These are phyloP conservation scores for Chiloscyllium punctatum DNA, from an alignment of 2,797 vertebrate genomes.

Conservation along the genomic window DNA sequence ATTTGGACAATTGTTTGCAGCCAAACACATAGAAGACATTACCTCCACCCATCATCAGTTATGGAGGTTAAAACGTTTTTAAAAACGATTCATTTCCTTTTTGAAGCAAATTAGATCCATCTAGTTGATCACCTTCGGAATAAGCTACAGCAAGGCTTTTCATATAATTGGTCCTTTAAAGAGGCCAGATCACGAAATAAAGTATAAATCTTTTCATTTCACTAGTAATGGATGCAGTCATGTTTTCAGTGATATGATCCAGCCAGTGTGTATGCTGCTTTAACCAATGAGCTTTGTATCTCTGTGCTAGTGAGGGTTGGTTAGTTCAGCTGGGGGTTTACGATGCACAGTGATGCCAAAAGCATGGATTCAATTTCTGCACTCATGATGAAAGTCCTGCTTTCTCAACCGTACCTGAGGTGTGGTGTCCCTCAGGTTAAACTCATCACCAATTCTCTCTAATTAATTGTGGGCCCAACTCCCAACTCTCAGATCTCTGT, in stretches of 20 bases:
- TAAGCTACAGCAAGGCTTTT: not conserved
- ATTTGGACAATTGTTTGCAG: not conserved
- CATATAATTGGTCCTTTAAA: not conserved
- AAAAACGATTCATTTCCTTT: not conserved
- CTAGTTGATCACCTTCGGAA: not conserved
- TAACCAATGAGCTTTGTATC: not conserved
- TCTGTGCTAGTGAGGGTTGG: not conserved
- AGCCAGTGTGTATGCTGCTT: not conserved
- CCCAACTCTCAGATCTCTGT: no score
- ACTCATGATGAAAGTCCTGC: no score
- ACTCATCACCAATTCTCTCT: no score
- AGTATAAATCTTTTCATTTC: conserved; percentile 11
- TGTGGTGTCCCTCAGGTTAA: no score
- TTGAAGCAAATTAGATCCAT: not conserved
- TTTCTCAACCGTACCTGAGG: no score
- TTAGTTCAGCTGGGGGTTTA: no score
- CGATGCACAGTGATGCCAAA: no score
- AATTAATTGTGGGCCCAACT: no score
- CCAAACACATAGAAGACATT: not conserved
- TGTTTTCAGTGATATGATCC: no score
- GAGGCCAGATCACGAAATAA: not conserved
- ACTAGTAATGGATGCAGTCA: not conserved
- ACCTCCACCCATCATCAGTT: not conserved
- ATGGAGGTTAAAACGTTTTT: not conserved
- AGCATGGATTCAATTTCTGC: no score